Conservation (phyloP, 2,888 invertebrate genomes). For the Therioaphis trifolii region DNA sequence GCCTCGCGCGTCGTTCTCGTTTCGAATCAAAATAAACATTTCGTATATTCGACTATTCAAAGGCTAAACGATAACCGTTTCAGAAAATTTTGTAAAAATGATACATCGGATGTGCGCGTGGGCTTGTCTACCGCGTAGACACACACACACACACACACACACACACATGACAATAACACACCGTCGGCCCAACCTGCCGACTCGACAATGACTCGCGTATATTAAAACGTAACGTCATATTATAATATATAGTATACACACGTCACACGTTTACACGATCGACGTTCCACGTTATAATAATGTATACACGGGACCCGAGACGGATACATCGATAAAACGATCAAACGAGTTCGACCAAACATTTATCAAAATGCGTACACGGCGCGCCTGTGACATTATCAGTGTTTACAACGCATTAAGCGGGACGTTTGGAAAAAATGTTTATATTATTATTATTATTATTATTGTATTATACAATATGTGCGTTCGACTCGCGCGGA, state of each 20-base stretch:
- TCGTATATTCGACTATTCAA: no score
- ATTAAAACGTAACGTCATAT: neutral
- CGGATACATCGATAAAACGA: neutral
- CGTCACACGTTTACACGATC: no score
- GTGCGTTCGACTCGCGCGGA: neutral
- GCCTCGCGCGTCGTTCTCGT: neutral
- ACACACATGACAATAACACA: no score
- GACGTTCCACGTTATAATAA: no score
- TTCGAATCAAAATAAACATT: neutral
- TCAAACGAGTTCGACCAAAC: neutral
- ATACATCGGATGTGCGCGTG: no score
- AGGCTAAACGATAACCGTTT: no score
- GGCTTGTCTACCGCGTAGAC: neutral
- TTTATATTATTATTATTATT: neutral
- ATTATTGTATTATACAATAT: neutral
- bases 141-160: no score
- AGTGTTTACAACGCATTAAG: neutral
- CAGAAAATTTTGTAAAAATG: no score
- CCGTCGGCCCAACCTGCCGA: neutral
- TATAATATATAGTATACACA: no score
- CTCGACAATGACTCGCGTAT: conserved; percentile 16
- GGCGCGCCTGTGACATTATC: neutral
- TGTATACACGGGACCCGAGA: neutral
- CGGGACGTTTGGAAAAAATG: neutral
- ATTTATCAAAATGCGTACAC: neutral